Conservation (phyloP, 2,797 vertebrate species). For the Sciurus carolinensis region DNA sequence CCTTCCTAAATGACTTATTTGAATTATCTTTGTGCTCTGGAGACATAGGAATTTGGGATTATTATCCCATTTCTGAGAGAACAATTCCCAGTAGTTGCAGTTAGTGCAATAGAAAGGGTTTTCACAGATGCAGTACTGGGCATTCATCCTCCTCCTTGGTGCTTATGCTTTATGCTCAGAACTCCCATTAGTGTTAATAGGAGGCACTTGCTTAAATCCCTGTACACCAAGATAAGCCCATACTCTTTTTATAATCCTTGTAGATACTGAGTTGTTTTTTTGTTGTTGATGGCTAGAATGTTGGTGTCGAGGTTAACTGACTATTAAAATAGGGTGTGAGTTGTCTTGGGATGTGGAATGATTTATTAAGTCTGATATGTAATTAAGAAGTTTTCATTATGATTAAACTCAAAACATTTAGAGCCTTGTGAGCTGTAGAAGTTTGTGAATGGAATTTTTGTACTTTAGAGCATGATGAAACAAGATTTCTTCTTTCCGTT, state of each 20-base stretch:
- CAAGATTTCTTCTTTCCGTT: conserved; percentile 57
- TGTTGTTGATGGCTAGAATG: conserved; percentile 63
- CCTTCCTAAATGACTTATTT: conserved; percentile 75
- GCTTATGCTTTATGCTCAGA: conserved; percentile 59
- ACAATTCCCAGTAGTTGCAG: conserved; percentile 79
- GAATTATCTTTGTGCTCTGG: conserved; percentile 78
- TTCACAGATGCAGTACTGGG: conserved; percentile 31
- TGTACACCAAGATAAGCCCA: conserved; percentile 26
- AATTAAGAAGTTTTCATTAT: conserved; percentile 78
- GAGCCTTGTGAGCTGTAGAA: conserved; percentile 61
- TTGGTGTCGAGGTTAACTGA: conserved; percentile 60
- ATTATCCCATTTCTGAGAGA: conserved; percentile 74
- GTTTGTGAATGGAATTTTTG: conserved; percentile 68
- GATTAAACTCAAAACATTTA: conserved; percentile 74
- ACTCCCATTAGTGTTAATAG: conserved; percentile 80
- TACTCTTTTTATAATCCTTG: conserved; percentile 37
- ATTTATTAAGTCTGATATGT: conserved; percentile 76
- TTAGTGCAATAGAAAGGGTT: conserved; percentile 59
- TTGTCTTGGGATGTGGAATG: conserved; percentile 76
- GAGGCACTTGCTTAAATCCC: conserved; percentile 80
- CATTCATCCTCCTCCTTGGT: conserved; percentile 58
- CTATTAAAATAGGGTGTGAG: conserved; percentile 47
- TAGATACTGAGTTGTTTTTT: conserved; percentile 52
- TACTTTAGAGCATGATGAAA: conserved; percentile 47
- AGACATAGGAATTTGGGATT: conserved; percentile 79